Conservation (phyloP, 2,888 invertebrate genomes). For the Acanthosepion pharaonis region DNA sequence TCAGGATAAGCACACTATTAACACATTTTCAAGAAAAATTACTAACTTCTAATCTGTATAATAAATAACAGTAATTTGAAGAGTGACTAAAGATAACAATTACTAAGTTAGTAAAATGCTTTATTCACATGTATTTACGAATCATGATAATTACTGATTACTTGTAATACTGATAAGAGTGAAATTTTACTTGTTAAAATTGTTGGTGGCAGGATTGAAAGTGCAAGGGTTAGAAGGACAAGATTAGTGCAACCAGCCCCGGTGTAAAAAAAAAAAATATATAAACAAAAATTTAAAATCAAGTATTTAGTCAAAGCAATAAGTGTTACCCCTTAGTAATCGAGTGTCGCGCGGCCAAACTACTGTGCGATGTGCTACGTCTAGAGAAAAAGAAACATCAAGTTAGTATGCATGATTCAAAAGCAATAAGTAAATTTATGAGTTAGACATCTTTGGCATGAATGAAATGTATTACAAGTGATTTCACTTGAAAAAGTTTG, state of each 20-base stretch:
- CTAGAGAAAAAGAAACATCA: slow-evolving; percentile 56
- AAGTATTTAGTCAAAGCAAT: slow-evolving; percentile 41
- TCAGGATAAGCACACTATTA: no score
- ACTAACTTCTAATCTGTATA: no score
- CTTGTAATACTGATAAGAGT: not conserved
- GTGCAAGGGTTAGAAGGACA: not conserved
- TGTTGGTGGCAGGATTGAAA: not conserved
- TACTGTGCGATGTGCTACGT: slow-evolving; percentile 66
- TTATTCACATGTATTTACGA: no score
- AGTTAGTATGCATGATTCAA: not conserved
- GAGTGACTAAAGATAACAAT: no score
- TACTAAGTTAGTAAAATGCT: no score
- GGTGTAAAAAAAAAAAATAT: not conserved
- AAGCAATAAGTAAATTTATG: not conserved
- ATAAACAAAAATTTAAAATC: not conserved
- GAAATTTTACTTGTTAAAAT: not conserved
- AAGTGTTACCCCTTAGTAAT: slow-evolving; percentile 54
- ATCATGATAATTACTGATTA: no score
- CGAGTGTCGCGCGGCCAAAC: slow-evolving; percentile 55
- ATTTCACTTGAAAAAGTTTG: not conserved
- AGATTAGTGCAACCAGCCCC: not conserved
- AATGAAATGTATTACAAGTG: not conserved
- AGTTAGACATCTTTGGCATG: not conserved
- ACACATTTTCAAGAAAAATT: no score
- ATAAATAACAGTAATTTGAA: no score